Evolutionary conservation across 2,113 vertebrate genomes (phyloP).

Genomic region (Rhegmatorhina hoffmannsi): DNA sequence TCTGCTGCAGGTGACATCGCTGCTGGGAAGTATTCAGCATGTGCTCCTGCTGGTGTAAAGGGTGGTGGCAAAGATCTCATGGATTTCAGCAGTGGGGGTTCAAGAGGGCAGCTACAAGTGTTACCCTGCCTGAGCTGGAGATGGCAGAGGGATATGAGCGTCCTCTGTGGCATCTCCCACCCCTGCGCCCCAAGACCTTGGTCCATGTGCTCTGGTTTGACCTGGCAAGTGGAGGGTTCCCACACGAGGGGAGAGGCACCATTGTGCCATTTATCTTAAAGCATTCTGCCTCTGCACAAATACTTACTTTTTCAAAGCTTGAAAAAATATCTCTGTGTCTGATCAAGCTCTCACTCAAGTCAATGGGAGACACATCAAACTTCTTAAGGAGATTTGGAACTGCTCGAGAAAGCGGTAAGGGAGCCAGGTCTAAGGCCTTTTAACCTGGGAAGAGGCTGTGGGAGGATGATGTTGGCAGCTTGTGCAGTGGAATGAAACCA

Average conservation of each 20-base stretch:
- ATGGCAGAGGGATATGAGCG: rapidly evolving
- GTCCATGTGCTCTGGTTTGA: neutral
- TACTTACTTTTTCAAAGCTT: neutral
- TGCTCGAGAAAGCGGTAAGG: rapidly evolving
- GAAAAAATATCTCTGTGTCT: neutral
- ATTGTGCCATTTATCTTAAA: rapidly evolving
- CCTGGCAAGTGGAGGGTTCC: neutral
- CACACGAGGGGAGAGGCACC: rapidly evolving
- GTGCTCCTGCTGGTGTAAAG: rapidly evolving
- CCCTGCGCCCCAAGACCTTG: neutral
- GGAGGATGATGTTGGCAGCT: neutral
- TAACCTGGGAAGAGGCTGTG: neutral
- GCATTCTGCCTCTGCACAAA: neutral
- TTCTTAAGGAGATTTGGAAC: neutral
- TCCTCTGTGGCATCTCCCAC: neutral
- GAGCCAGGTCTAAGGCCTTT: neutral
- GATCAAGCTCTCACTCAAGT: neutral
- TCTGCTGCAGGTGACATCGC: neutral
- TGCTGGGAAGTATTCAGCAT: neutral
- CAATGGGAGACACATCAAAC: neutral
- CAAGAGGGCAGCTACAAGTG: neutral
- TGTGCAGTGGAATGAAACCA: neutral
- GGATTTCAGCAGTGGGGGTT: neutral
- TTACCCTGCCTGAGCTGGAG: rapidly evolving
- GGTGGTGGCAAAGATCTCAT: rapidly evolving